Evolutionary conservation across 2,113 vertebrate species (phyloP).

Genomic region (Spermophilus dauricus): DNA sequence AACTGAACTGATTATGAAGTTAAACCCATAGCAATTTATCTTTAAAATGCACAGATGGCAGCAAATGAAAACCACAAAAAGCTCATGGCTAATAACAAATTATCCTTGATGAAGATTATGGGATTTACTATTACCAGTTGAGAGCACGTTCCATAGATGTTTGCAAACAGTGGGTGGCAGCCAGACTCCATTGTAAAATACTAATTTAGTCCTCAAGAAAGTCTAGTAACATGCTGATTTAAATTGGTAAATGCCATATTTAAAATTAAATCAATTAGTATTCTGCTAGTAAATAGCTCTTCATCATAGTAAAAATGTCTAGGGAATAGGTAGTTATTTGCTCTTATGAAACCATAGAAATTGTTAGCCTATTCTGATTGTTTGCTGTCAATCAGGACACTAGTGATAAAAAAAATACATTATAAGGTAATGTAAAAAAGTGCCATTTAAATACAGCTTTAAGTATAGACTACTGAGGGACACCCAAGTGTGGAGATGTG

Average conservation of each 20-base stretch:
- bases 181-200: neutral
- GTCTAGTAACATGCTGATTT: neutral
- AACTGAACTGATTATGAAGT: neutral
- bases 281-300: neutral
- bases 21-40: neutral
- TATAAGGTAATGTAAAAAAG: neutral
- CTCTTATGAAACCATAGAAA: neutral
- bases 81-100: neutral
- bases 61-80: neutral
- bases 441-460: neutral
- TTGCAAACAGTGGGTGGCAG: neutral
- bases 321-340: conserved; percentile 7
- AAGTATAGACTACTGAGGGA: neutral
- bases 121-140: neutral
- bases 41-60: conserved; percentile 47
- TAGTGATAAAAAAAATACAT: neutral
- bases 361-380: neutral
- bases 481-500: neutral
- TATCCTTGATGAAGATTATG: neutral
- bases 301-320: conserved; percentile 19
- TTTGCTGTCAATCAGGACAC: neutral
- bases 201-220: neutral
- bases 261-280: conserved; percentile 30
- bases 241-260: conserved; percentile 18
- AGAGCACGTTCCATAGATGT: neutral